Evolutionary conservation across 2,888 invertebrate species (phyloP).

Genomic region (Eristalinus sepulchralis): DNA sequence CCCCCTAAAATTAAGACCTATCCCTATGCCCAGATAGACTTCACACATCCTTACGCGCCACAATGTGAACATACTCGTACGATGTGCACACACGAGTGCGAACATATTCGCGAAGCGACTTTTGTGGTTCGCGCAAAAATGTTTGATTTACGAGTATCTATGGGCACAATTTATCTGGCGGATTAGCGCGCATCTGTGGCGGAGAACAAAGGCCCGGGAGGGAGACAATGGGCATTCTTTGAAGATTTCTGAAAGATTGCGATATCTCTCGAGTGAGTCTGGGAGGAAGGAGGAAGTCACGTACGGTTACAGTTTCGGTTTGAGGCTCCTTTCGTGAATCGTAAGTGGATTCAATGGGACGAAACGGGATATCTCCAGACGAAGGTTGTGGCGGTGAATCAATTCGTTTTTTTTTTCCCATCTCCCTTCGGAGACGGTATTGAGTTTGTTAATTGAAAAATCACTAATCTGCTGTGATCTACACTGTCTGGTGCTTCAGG

Average conservation of each 20-base stretch:
- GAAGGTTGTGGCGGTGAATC: neutral
- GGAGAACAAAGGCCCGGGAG: constrained; percentile 20
- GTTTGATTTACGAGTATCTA: constrained; percentile 47
- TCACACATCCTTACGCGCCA: neutral
- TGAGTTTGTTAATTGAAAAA: neutral
- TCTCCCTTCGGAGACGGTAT: neutral
- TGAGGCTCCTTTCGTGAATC: neutral
- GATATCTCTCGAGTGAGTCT: neutral
- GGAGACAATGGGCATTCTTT: constrained; percentile 40
- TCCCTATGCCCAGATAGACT: neutral
- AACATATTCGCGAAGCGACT: constrained; percentile 45
- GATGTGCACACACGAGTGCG: constrained; percentile 30
- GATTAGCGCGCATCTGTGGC: constrained; percentile 53
- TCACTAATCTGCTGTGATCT: neutral
- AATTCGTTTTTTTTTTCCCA: neutral
- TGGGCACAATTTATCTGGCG: constrained; percentile 45
- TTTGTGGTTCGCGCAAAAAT: constrained; percentile 57
- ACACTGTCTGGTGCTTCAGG: neutral
- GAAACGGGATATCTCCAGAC: neutral
- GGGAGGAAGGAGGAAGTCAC: neutral
- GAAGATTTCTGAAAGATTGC: neutral
- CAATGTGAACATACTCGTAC: constrained; percentile 8
- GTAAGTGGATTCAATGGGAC: neutral
- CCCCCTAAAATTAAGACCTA: constrained; percentile 65
- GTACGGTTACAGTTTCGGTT: neutral